Conservation (phyloP, 2,113 vertebrate genomes). For the Clarias magur region DNA sequence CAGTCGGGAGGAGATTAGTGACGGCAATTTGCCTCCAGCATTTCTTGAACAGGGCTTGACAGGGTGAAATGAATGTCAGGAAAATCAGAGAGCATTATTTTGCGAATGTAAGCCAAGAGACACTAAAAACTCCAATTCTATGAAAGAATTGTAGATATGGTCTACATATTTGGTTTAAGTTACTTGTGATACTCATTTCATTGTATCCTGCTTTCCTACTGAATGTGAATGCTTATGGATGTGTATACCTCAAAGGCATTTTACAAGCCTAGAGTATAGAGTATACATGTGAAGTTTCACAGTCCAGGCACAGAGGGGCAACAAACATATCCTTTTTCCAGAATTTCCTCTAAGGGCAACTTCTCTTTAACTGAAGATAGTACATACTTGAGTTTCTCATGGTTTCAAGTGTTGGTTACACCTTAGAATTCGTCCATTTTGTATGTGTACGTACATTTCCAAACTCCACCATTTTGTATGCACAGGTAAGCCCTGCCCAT, state of each 20-base stretch:
- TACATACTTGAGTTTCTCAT: slow-evolving; percentile 41
- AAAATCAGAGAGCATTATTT: not conserved
- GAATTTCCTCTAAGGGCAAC: slow-evolving; percentile 40
- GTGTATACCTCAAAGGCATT: not conserved
- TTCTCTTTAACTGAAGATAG: slow-evolving; percentile 27
- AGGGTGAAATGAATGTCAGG: not conserved
- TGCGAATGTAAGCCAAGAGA: not conserved
- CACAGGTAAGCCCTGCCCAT: slow-evolving; percentile 52
- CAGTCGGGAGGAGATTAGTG: slow-evolving; percentile 11
- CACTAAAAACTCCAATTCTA: not conserved
- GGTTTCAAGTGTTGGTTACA: slow-evolving; percentile 45
- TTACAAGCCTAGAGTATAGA: slow-evolving; percentile 1
- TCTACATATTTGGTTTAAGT: not conserved
- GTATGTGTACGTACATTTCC: slow-evolving; percentile 28
- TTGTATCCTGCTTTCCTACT: not conserved
- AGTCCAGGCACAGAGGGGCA: slow-evolving; percentile 20
- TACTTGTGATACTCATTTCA: not conserved
- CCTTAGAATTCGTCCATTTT: slow-evolving; percentile 43
- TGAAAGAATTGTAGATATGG: not conserved
- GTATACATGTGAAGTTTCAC: slow-evolving; percentile 16
- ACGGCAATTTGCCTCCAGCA: slow-evolving; percentile 19
- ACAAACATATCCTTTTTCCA: slow-evolving; percentile 25
- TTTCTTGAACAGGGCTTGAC: slow-evolving; percentile 20
- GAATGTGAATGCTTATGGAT: not conserved
- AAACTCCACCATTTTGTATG: slow-evolving; percentile 37